Evolutionary conservation across 2,797 vertebrate species (phyloP), one percentile per base, ranked within the genome.

Genomic region (Syngnathus rostellatus): DNA sequence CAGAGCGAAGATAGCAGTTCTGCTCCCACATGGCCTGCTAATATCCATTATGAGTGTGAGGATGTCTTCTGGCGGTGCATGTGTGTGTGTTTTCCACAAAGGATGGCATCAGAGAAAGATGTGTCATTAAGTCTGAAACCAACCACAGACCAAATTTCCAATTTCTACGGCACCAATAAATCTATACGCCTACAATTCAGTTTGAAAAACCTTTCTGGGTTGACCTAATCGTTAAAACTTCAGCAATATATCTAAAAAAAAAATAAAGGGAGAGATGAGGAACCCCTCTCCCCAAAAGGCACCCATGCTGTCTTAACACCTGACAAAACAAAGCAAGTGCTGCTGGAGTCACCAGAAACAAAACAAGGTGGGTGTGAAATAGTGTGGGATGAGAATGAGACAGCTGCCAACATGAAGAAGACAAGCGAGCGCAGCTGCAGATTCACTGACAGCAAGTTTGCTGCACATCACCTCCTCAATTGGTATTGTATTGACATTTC

Each of bases 1-100:
- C 69, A 73, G 60, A 72, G 70, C 76, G 73, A 77, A 70, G 77
- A 81, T 63, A 75, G 78, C 66, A 68, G 71, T 63, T 73, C 68
- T 45, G 67, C 70, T 79, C 48, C 66, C 71, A 79, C 78, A 77
- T 76, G 70, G 17, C 3, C 17, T 45, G 46, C 45, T 37, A 50
- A 64, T 64, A 23, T 51, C 37, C n/a, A 53, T 59, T 55, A 61
- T 45, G 31, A 45, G 5, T 55, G 60, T 46, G 67, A 63, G 61
- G 31, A 19, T 46, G 68, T 43, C 6, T 64, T 46, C 60, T 68
- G 78, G 70, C 80, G 72, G 74, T 77, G 25, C 50, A 8, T 46
- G 45, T 46, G 14, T 46, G 45, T 21, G 19, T 21, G 19, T n/a
- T 51, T 51, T 51, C 46, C 46, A 50, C 46, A 62, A 72, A 57